These are phyloP conservation scores for Dolichallabes microphthalmus DNA, from an alignment of 2,113 vertebrate species.

Conservation along the genomic window DNA sequence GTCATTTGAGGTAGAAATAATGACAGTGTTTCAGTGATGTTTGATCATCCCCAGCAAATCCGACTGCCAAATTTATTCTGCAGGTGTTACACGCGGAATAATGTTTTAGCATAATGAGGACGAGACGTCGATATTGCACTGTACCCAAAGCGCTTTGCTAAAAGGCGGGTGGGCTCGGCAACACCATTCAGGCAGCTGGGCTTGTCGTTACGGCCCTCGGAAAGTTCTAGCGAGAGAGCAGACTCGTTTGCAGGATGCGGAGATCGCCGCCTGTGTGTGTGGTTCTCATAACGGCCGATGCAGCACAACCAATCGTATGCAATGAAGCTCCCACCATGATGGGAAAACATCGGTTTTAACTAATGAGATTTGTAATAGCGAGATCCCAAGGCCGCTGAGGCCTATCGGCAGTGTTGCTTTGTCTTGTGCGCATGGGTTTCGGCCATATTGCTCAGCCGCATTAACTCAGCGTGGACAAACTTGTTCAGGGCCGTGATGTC, in stretches of 20 bases:
- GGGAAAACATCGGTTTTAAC: conserved; percentile 18
- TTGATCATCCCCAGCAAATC: conserved; percentile 80
- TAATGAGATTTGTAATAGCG: conserved; percentile 35
- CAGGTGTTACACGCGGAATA: conserved; percentile 81
- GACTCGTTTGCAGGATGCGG: conserved; percentile 21
- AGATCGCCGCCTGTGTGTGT: not conserved
- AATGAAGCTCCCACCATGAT: not conserved
- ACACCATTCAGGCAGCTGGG: conserved; percentile 9
- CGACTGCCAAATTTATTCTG: conserved; percentile 81
- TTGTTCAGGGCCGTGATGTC: conserved; percentile 1
- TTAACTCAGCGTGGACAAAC: not conserved
- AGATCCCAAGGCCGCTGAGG: not conserved
- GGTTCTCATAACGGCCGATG: conserved; percentile 17
- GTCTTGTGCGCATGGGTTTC: not conserved
- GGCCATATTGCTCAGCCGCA: conserved; percentile 7
- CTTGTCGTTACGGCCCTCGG: conserved; percentile 13
- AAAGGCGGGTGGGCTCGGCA: conserved; percentile 51
- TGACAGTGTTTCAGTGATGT: conserved; percentile 80
- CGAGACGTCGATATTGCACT: conserved; percentile 74
- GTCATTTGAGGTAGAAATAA: conserved; percentile 76
- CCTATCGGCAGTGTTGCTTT: not conserved
- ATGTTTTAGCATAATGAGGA: conserved; percentile 78
- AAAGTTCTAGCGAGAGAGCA: conserved; percentile 18
- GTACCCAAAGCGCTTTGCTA: conserved; percentile 67
- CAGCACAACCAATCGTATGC: not conserved